These are phyloP conservation scores for Synanthedon vespiformis DNA, from an alignment of 2,888 invertebrate species.

Conservation along the genomic window DNA sequence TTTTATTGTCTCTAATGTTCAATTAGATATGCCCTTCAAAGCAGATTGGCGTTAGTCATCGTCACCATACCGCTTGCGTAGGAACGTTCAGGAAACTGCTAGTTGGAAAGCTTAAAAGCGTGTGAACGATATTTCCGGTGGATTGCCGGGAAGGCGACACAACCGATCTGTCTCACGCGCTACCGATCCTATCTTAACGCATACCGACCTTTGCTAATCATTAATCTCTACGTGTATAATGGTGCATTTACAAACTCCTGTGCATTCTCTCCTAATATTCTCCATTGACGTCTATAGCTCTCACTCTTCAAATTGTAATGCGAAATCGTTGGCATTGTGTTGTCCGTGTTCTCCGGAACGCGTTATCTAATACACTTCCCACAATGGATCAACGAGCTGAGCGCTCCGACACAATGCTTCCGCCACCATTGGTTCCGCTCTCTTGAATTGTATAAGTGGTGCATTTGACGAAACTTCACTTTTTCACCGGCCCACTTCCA, in stretches of 20 bases:
- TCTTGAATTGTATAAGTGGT: constrained; percentile 65
- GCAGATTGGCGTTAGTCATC: not conserved
- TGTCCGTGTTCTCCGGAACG: constrained; percentile 43
- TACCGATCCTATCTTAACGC: constrained; percentile 41
- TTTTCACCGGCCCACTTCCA: constrained; percentile 50
- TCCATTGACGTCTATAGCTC: constrained; percentile 23
- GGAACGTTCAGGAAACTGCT: constrained; percentile 38
- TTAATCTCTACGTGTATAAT: constrained; percentile 32
- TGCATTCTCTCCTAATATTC: constrained; percentile 11
- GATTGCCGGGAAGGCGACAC: constrained; percentile 23
- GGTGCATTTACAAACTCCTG: constrained; percentile 5
- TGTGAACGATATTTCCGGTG: constrained; percentile 33
- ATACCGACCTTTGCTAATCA: constrained; percentile 36
- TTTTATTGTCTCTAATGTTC: no score
- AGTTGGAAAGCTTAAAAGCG: constrained; percentile 30
- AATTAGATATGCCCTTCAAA: not conserved
- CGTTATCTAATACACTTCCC: constrained; percentile 56
- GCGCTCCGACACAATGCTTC: constrained; percentile 50
- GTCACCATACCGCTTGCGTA: constrained; percentile 18
- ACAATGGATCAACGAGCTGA: constrained; percentile 42
- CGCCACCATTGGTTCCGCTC: constrained; percentile 62
- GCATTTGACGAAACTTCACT: constrained; percentile 65
- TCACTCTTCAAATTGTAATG: constrained; percentile 44
- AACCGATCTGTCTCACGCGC: constrained; percentile 51
- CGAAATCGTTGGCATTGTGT: constrained; percentile 49